Conservation (phyloP, 2,797 vertebrate genomes). For the Rhinogobio ventralis region DNA sequence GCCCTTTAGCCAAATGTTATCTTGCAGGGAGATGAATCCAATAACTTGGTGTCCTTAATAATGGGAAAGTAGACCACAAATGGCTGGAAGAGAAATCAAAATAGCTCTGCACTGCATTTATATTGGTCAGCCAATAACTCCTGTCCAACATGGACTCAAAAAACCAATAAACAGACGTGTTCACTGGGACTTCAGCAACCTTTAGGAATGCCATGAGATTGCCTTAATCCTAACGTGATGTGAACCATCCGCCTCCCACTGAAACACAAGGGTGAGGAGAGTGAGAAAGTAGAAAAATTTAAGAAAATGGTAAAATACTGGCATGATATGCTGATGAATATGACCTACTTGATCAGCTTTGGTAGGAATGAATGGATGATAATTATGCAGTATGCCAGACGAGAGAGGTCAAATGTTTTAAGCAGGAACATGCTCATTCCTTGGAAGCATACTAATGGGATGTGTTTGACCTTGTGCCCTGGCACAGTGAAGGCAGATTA, state of each 20-base stretch:
- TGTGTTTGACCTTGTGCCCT: constrained; percentile 67
- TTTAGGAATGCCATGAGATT: constrained; percentile 45
- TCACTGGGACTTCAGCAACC: constrained; percentile 49
- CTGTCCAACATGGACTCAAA: constrained; percentile 58
- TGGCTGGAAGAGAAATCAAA: constrained; percentile 61
- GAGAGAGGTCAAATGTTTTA: constrained; percentile 58
- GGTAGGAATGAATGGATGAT: constrained; percentile 50
- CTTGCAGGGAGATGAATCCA: constrained; percentile 62
- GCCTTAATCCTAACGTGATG: constrained; percentile 29
- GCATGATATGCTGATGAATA: neutral
- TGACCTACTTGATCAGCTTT: constrained; percentile 51
- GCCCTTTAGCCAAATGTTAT: constrained; percentile 62
- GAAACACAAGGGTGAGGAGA: constrained; percentile 20
- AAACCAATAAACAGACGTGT: constrained; percentile 63
- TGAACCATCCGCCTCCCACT: constrained; percentile 1
- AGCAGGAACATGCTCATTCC: constrained; percentile 52
- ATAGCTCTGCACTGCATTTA: constrained; percentile 57
- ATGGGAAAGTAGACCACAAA: constrained; percentile 54
- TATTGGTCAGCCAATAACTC: constrained; percentile 61
- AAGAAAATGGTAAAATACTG: neutral
- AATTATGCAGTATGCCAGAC: constrained; percentile 52
- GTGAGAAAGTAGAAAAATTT: neutral
- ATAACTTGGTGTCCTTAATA: constrained; percentile 64
- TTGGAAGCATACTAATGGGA: constrained; percentile 63
- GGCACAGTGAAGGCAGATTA: constrained; percentile 66